Base-by-base conservation (phyloP, 2,797 vertebrate genomes). In the Cynopterus sphinx region DNA sequence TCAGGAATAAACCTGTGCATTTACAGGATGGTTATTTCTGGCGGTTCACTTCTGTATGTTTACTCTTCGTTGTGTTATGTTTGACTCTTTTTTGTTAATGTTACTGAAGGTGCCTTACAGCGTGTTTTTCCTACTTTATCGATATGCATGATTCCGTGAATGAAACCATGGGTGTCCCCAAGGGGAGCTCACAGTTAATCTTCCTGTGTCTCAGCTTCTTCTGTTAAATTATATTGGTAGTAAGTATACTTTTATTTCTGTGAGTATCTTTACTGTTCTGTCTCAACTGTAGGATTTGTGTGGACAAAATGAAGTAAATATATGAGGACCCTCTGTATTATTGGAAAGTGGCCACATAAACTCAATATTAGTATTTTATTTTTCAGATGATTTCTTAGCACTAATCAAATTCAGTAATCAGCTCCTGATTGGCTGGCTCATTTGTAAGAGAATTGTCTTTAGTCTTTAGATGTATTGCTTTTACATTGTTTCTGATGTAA, bases 391-490 rank as follows among this genome's bases (percentile, higher is more conserved):
- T 91, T 77, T 90, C 68, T 89, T 73, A 51, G 46, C 17, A 49
- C 17, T 92, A 78, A 88, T 87, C 85, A 91, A 22, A 73, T 79
- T 71, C 46, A 68, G 87, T 94, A 93, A 78, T 79, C 90, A 96
- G n/a, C 83, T 82, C 96, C 85, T 91, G 82, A 93, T 91, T 74
- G 96, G 63, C 70, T 88, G 73, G 70, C 41, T 92, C 84, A 67
- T 89, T 93, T 97, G 65, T 74, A 77, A 83, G 92, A 93, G 87
- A 71, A 78, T 81, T 91, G 70, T 90, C 90, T 79, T 82, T 75
- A 84, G 70, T 90, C 90, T 79, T 82, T 75, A 84, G 77, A 71
- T 90, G 67, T 61, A 67, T 92, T 87, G 86, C 73, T 97, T 96
- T 96, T 92, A 91, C 13, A 88, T 81, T 87, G 65, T 95, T 96